Conservation (phyloP, 2,888 invertebrate genomes). For the Cephus runcator region DNA sequence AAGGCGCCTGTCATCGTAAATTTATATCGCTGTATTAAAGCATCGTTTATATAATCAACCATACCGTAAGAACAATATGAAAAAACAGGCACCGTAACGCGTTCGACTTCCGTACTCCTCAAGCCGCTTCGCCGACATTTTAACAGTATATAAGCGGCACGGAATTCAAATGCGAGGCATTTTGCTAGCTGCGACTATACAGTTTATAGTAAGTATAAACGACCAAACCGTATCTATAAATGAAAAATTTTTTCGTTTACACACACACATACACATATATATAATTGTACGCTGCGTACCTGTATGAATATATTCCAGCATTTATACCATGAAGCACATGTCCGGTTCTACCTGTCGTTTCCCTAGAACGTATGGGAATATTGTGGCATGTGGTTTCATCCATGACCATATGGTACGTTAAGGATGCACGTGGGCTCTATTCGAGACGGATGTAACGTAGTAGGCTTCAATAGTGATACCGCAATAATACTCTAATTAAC, state of each 20-base stretch:
- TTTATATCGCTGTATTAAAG: background rate
- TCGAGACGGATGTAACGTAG: slow-evolving; percentile 14
- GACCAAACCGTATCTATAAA: background rate
- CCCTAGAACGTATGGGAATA: slow-evolving; percentile 44
- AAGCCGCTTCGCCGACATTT: background rate
- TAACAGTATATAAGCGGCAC: background rate
- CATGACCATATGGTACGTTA: slow-evolving; percentile 42
- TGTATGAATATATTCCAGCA: background rate
- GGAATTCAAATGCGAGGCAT: background rate
- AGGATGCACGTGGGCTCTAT: slow-evolving; percentile 12
- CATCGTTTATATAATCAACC: too few species aligned
- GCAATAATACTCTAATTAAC: background rate
- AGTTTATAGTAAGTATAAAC: background rate
- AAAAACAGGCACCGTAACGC: background rate
- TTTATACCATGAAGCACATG: slow-evolving; percentile 27
- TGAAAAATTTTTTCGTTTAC: background rate
- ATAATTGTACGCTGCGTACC: background rate
- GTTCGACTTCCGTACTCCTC: background rate
- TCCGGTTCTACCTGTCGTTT: slow-evolving; percentile 26
- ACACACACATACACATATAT: too few species aligned
- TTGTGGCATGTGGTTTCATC: slow-evolving; percentile 45
- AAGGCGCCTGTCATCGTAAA: background rate
- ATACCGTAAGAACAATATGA: background rate
- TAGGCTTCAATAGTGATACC: background rate
- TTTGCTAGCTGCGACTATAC: background rate